phyloP scores from a whole-genome alignment of 2,888 invertebrate species.

The Trichacis sp. region DNA sequence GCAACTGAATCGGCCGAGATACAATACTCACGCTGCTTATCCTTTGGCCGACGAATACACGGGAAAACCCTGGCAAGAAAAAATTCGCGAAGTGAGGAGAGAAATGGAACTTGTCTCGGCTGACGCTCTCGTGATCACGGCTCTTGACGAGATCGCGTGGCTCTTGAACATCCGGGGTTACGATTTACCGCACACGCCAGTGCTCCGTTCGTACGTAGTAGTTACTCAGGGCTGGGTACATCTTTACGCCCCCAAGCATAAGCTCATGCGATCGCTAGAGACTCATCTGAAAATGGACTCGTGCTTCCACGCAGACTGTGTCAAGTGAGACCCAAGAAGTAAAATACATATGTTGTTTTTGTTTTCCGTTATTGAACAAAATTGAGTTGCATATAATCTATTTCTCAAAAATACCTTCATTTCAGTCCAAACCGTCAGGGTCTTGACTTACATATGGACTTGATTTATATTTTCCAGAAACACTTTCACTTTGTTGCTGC shows the following conservation, averaged over 20 bases:
- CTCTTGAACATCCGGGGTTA: constrained; percentile 88
- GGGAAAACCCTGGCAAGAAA: constrained; percentile 81
- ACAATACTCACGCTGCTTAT: constrained; percentile 73
- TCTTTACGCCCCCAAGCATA: constrained; percentile 79
- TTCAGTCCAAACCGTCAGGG: too few species aligned
- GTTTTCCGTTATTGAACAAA: too few species aligned
- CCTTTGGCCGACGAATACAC: constrained; percentile 73
- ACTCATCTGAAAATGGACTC: constrained; percentile 71
- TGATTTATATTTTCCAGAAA: too few species aligned
- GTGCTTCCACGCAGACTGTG: constrained; percentile 74
- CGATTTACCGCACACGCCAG: constrained; percentile 85
- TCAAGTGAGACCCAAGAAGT: constrained; percentile 71
- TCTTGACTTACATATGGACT: too few species aligned
- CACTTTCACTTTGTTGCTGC: too few species aligned
- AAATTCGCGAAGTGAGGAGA: constrained; percentile 77
- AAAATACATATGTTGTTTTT: constrained; percentile 17
- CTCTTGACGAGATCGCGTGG: constrained; percentile 91
- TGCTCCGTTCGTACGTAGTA: constrained; percentile 81
- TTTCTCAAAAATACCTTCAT: too few species aligned
- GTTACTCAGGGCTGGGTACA: constrained; percentile 76
- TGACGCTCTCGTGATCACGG: constrained; percentile 86
- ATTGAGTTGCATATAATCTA: too few species aligned
- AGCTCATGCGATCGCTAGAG: constrained; percentile 70
- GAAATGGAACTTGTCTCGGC: constrained; percentile 75
- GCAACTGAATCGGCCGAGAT: constrained; percentile 75